Evolutionary conservation across 2,113 vertebrate species (phyloP).

Genomic region (Colossoma macropomum): DNA sequence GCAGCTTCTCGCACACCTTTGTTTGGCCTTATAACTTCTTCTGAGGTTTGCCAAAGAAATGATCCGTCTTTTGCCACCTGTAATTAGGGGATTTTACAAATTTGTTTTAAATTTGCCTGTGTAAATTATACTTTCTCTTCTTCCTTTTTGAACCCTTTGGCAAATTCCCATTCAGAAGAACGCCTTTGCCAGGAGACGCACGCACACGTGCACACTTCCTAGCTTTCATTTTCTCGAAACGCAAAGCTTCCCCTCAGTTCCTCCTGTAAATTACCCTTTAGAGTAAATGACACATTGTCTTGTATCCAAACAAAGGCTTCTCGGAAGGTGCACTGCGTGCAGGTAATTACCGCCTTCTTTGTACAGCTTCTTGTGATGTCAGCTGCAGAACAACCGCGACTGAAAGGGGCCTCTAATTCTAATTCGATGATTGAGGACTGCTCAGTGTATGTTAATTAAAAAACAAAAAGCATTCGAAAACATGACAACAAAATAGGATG

Average conservation of each 20-base stretch:
- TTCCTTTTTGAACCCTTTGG: not conserved
- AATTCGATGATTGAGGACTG: not conserved
- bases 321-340: not conserved
- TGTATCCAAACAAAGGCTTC: conserved; percentile 42
- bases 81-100: conserved; percentile 24
- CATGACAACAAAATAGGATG: not conserved
- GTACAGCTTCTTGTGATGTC: conserved; percentile 17
- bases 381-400: not conserved
- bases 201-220: not conserved
- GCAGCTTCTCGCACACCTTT: conserved; percentile 29
- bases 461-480: not conserved
- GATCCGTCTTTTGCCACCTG: conserved; percentile 11
- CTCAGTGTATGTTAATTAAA: not conserved
- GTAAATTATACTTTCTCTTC: conserved; percentile 28
- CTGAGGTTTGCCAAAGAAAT: conserved; percentile 15
- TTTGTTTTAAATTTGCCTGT: conserved; percentile 4
- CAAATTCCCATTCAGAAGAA: conserved; percentile 21
- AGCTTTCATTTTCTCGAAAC: conserved; percentile 40
- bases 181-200: not conserved
- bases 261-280: conserved; percentile 39
- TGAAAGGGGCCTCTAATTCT: conserved; percentile 4
- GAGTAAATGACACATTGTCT: conserved; percentile 25
- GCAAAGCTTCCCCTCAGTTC: conserved; percentile 8
- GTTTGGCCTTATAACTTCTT: conserved; percentile 39
- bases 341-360: conserved; percentile 37